Conservation (phyloP, 2,888 invertebrate genomes). For the Seladonia tumulorum region DNA sequence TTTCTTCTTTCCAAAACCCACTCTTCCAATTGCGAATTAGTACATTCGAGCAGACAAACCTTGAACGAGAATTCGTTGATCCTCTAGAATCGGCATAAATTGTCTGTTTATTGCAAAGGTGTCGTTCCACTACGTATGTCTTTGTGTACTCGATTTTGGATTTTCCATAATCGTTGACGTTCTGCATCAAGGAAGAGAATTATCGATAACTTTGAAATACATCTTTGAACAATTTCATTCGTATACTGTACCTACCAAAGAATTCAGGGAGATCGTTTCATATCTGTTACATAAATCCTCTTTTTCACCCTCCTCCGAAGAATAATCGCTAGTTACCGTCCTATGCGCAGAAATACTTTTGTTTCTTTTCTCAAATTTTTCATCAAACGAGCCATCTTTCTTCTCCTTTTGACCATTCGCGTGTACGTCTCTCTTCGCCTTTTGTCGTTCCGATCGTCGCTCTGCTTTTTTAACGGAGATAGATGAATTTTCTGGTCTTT, state of each 20-base stretch:
- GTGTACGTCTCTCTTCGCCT: conserved; percentile 76
- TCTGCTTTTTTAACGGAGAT: conserved; percentile 72
- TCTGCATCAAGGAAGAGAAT: background rate
- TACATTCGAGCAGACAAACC: conserved; percentile 41
- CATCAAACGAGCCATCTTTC: conserved; percentile 65
- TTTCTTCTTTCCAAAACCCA: background rate
- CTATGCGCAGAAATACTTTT: conserved; percentile 81
- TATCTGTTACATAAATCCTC: conserved; percentile 82
- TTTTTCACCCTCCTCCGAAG: conserved; percentile 87
- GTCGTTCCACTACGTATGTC: conserved; percentile 72
- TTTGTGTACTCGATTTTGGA: background rate
- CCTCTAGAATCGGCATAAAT: conserved; percentile 61
- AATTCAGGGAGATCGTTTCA: background rate
- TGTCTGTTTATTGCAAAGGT: conserved; percentile 72
- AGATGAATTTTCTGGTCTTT: conserved; percentile 67
- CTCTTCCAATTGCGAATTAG: background rate
- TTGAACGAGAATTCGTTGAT: conserved; percentile 22
- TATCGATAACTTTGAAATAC: background rate
- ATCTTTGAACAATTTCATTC: conserved; percentile 79
- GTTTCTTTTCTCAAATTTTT: conserved; percentile 81
- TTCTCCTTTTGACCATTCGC: conserved; percentile 79
- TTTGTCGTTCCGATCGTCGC: conserved; percentile 80
- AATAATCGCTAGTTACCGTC: conserved; percentile 86
- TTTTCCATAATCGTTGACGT: background rate
- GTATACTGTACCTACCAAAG: conserved; percentile 88